Evolutionary conservation across 2,888 invertebrate genomes (phyloP).

Genomic region (Anodontia alba): DNA sequence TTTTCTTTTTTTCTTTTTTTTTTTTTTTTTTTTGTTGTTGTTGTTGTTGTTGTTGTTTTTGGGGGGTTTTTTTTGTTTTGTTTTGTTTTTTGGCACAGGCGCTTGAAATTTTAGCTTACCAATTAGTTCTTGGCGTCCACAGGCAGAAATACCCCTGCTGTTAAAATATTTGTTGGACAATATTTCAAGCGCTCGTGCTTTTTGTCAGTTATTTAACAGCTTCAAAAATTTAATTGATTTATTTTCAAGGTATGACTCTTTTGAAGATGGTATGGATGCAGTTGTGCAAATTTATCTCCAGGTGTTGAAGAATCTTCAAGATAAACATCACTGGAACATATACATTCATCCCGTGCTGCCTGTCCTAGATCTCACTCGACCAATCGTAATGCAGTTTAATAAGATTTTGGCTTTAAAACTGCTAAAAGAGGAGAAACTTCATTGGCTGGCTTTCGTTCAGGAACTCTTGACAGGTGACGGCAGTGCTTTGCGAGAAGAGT

Average conservation of each 20-base stretch:
- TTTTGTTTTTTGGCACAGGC: too few species aligned
- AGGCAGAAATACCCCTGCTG: too few species aligned
- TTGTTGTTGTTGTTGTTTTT: too few species aligned
- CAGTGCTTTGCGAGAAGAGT: constrained; percentile 32
- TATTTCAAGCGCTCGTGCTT: too few species aligned
- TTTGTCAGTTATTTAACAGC: too few species aligned
- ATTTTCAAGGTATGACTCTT: constrained; percentile 55
- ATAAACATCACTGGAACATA: constrained; percentile 53
- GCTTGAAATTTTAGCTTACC: too few species aligned
- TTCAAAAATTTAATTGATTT: too few species aligned
- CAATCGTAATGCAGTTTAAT: constrained; percentile 68
- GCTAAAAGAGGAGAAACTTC: constrained; percentile 39
- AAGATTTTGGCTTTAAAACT: constrained; percentile 54
- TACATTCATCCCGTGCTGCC: constrained; percentile 68
- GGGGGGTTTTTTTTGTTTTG: too few species aligned
- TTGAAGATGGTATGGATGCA: constrained; percentile 64
- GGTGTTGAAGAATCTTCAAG: constrained; percentile 44
- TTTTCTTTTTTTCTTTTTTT: too few species aligned
- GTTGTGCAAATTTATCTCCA: constrained; percentile 59
- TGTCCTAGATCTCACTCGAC: constrained; percentile 63
- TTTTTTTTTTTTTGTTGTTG: too few species aligned
- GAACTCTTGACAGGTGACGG: constrained; percentile 50
- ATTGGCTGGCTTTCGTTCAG: constrained; percentile 63
- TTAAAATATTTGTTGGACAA: too few species aligned
- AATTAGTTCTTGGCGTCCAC: too few species aligned